Base-by-base conservation (phyloP, 1,140 invertebrate genomes). In the Drosophila novamexicana region DNA sequence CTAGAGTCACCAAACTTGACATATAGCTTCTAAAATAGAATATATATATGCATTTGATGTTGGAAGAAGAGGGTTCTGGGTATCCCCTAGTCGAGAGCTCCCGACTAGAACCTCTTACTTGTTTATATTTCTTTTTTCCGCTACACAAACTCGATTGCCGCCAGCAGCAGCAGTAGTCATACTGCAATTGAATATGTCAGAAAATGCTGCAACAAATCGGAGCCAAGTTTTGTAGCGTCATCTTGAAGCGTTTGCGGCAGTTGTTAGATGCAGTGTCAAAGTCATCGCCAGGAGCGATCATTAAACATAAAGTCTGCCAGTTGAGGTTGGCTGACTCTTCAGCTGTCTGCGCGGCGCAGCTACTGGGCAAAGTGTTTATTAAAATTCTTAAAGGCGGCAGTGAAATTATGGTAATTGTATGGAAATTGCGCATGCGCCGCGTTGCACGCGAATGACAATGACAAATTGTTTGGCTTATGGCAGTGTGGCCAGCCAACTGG, bases 321-420 rank as follows among this genome's bases (percentile, higher is more conserved):
- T 8, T 5, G 49, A 42, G 50, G 16, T 66, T 66, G 50, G 63
- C 34, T 9, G 16, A 44, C n/a, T 39, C 39, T 34, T 9, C 14
- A 12, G 39, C 49, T 42, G 49, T 44, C 49, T 42, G n/a, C 34
- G n/a, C 16, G 50, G 10, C 18, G n/a, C 32, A 64, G 72, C 65
- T 64, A 54, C 58, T 59, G 53, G 10, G 40, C 50, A 32, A 45
- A 57, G 45, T 66, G 65, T 64, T 70, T 65, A 75, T 76, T 74
- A 62, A 67, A 74, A 74, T 74, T 63, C 62, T 74, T 73, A 56
- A 76, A 70, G 42, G 65, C 58, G 72, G 58, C 75, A 40, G 54
- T n/a, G 37, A 75, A 77, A 76, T 77, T 70, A 77, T 71, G 61
- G 66, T 77, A 77, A 77, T 76, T 76, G 75, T 53, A 70, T 53